phyloP scores from a whole-genome alignment of 2,797 vertebrate genomes.

The Molossus alvarezi region DNA sequence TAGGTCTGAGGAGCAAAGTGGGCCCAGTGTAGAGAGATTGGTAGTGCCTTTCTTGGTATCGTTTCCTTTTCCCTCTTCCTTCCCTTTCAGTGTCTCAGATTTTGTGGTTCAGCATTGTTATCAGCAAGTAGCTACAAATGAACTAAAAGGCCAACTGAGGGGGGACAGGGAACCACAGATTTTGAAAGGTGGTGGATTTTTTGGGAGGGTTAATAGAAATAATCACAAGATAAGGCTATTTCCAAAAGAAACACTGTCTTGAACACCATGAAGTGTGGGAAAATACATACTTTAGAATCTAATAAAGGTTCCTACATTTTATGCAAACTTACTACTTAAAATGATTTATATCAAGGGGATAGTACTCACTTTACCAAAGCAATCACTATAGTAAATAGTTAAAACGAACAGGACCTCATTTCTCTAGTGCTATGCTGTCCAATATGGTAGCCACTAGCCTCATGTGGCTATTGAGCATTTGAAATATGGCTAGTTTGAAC shows the following conservation, averaged over 20 bases:
- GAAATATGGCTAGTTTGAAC: constrained; percentile 55
- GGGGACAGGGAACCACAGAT: background rate
- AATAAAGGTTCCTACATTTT: constrained; percentile 43
- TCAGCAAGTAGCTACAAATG: constrained; percentile 51
- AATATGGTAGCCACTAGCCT: constrained; percentile 3
- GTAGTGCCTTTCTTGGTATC: background rate
- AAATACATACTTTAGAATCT: constrained; percentile 46
- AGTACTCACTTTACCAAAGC: constrained; percentile 28
- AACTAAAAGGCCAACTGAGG: background rate
- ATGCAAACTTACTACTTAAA: constrained; percentile 47
- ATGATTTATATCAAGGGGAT: constrained; percentile 23
- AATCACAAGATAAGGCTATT: constrained; percentile 7
- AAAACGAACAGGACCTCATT: background rate
- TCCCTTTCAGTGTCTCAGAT: constrained; percentile 25
- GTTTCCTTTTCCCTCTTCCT: background rate
- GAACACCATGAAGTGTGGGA: background rate
- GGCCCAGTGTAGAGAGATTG: background rate
- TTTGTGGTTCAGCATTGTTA: constrained; percentile 49
- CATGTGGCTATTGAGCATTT: constrained; percentile 30
- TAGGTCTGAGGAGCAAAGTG: constrained; percentile 7
- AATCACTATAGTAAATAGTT: constrained; percentile 55
- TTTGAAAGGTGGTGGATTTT: background rate
- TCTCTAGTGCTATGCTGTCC: constrained; percentile 27
- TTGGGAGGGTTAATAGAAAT: background rate
- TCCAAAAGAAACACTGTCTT: constrained; percentile 51